Base-by-base conservation (phyloP, 2,797 vertebrate species). In the Bradypodion pumilum region DNA sequence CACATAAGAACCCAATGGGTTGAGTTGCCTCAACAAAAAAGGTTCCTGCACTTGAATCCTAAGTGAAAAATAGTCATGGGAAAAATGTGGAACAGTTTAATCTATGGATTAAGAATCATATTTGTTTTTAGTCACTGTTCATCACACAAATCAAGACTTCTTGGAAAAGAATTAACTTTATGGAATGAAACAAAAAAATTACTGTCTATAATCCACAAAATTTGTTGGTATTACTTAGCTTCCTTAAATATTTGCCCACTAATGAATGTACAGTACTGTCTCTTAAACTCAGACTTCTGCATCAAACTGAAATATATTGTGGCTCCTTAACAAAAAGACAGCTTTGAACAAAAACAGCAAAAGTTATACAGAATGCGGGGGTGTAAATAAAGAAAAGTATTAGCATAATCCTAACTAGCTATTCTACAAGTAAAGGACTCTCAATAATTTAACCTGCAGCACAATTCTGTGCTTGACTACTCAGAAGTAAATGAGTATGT, bases 381-480 rank as follows among this genome's bases (percentile, higher is more conserved):
- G 84, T 85, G 90, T 76, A 44, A 27, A 0, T 60, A 42, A 65
- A 49, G 78, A 86, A 65, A 65, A 81, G 19, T 1, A 72, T 35
- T 19, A 65, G 44, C n/a, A 56, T 44, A 29, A 12, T 52, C 12
- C 68, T 81, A 72, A 16, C 68, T 81, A 72, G 84, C 63, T 84
- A 65, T 23, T 76, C 0, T 16, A 3, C n/a, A 69, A 90, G 87
- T 89, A 91, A 90, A 91, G 89, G 85, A 49, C 44, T 85, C 63
- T 35, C 32, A 66, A 27, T n/a, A 66, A 7, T 35, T 68, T 35
- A 21, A 7, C 16, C 32, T 68, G 19, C 32, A 68, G 65, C 6
- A 32, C 35, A 37, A 68, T 68, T 65, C 65, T 37, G 35, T 37
- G 35, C 32, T n/a, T 66, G 63, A 32, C n/a, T 66, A 66, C 32